Evolutionary conservation across 2,888 invertebrate genomes (phyloP).

Genomic region (Tipula vernalis): DNA sequence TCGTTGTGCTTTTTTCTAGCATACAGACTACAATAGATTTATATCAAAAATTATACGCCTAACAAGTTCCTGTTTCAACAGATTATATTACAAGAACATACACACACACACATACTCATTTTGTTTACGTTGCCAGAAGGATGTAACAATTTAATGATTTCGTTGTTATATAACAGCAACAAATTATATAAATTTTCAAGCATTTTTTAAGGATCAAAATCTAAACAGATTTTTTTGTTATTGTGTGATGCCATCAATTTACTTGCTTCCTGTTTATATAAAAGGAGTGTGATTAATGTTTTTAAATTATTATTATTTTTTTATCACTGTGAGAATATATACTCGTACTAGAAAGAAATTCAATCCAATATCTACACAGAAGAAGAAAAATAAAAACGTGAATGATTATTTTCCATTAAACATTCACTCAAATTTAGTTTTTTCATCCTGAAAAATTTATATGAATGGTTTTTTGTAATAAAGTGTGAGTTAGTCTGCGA

Average conservation of each 20-base stretch:
- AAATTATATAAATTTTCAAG: neutral
- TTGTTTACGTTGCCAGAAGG: neutral
- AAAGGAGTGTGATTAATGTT: neutral
- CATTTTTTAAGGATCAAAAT: neutral
- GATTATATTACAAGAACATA: neutral
- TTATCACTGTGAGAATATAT: neutral
- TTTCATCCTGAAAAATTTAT: neutral
- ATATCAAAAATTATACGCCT: neutral
- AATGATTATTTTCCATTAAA: neutral
- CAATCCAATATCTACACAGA: neutral
- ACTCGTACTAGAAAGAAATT: neutral
- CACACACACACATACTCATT: neutral
- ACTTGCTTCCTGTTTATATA: neutral
- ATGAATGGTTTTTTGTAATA: neutral
- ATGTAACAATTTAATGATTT: neutral
- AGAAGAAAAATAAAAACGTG: neutral
- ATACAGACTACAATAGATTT: neutral
- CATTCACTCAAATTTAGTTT: neutral
- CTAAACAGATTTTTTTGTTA: neutral
- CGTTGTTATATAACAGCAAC: neutral
- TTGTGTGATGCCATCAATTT: neutral
- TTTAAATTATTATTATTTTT: neutral
- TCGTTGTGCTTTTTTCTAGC: neutral
- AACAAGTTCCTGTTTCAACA: neutral
- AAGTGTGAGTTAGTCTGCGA: neutral